phyloP scores from a whole-genome alignment of 1,140 invertebrate genomes.

The Macrotrachela quadricornifera region DNA sequence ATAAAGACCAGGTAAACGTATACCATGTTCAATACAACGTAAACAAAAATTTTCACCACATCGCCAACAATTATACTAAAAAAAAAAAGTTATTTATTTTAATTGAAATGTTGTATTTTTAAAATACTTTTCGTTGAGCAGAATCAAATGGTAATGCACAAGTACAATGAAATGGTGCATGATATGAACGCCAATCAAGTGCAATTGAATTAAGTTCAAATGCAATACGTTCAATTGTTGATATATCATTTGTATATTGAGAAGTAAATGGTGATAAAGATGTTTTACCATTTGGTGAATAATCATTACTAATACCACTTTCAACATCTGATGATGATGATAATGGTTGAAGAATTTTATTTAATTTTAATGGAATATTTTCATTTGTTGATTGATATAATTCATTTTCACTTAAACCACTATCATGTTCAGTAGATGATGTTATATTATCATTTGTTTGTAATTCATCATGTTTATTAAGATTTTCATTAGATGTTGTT shows the following conservation, averaged over 20 bases:
- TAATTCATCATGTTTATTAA: too few species aligned
- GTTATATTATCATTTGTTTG: too few species aligned
- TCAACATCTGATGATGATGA: too few species aligned
- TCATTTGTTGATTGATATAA: too few species aligned
- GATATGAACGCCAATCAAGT: constrained; percentile 1
- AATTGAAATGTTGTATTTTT: neutral
- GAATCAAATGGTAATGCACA: constrained; percentile 2
- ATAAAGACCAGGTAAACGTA: constrained; percentile 36
- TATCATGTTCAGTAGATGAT: too few species aligned
- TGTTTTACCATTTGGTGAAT: too few species aligned
- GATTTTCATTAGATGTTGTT: neutral
- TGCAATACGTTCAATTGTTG: neutral
- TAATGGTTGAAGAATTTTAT: too few species aligned
- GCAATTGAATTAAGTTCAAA: neutral
- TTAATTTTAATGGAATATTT: too few species aligned
- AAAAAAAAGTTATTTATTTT: constrained; percentile 4
- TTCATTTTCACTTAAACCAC: too few species aligned
- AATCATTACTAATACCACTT: too few species aligned
- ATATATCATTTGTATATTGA: too few species aligned
- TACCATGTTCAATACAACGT: constrained; percentile 59
- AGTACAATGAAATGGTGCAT: neutral
- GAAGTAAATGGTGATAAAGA: too few species aligned
- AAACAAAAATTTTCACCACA: constrained; percentile 81
- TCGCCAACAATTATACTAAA: constrained; percentile 72
- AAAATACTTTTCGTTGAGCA: neutral